These are phyloP conservation scores for Papilio polyxenes DNA, from an alignment of 1,140 invertebrate species.

Conservation along the genomic window DNA sequence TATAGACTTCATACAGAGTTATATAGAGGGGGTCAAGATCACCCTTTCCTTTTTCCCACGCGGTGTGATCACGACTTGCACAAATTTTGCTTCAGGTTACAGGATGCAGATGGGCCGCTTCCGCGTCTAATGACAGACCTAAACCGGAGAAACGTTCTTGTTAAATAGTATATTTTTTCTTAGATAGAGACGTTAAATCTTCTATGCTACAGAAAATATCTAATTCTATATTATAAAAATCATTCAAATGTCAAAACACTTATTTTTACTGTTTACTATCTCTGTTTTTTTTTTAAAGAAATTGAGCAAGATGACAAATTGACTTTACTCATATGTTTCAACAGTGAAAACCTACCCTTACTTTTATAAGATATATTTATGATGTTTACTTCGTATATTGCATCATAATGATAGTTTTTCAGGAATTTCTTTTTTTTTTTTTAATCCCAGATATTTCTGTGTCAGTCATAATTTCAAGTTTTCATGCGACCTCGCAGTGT, in stretches of 20 bases:
- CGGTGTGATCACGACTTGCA: neutral
- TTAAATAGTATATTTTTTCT: no score
- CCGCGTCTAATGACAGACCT: neutral
- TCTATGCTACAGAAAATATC: neutral
- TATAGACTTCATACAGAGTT: neutral
- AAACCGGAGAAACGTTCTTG: neutral
- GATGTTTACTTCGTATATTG: no score
- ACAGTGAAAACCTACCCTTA: no score
- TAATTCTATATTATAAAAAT: no score
- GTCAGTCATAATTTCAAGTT: neutral
- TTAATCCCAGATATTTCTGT: neutral
- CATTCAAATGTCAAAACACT: no score
- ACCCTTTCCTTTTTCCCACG: neutral
- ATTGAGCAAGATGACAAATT: no score
- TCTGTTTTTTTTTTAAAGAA: no score
- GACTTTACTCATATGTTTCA: no score
- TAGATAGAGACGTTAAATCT: neutral
- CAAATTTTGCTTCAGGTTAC: conserved; percentile 11
- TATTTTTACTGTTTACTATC: neutral
- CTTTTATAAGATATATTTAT: no score
- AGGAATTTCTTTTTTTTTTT: no score
- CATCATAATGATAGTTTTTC: no score
- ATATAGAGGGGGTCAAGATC: neutral
- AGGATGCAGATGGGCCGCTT: conserved; percentile 4
- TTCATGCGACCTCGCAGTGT: neutral